Conservation (phyloP, 2,888 invertebrate genomes). For the Catocala nupta region DNA sequence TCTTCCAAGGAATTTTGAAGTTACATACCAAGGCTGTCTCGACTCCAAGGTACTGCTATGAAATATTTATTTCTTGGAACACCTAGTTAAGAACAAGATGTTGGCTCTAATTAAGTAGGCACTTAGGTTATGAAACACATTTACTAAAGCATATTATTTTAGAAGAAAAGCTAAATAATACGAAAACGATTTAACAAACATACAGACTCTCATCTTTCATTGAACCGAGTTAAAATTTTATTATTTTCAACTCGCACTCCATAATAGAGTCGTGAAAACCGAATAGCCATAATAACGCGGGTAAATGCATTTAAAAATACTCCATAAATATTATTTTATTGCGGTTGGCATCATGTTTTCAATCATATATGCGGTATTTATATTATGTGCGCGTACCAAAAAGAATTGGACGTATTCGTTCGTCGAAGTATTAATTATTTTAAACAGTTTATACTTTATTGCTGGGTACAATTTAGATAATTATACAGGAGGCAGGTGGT, state of each 20-base stretch:
- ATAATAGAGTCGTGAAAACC: slow-evolving; percentile 72
- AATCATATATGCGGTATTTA: slow-evolving; percentile 23
- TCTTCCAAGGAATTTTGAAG: too few relatives aligned
- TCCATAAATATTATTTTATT: slow-evolving; percentile 61
- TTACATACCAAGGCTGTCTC: too few relatives aligned
- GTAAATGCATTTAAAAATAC: slow-evolving; percentile 58
- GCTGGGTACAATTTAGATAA: neutral
- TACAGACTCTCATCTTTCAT: slow-evolving; percentile 29
- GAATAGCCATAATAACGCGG: slow-evolving; percentile 54
- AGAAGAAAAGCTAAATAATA: neutral
- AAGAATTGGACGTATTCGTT: neutral
- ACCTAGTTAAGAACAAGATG: too few relatives aligned
- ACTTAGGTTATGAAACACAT: too few relatives aligned
- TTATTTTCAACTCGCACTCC: slow-evolving; percentile 62
- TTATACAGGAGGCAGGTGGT: too few relatives aligned
- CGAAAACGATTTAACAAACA: slow-evolving; percentile 9
- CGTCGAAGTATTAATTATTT: neutral
- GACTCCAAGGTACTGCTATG: too few relatives aligned
- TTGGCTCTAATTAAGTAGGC: too few relatives aligned
- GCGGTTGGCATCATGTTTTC: slow-evolving; percentile 41
- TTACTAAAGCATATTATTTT: neutral
- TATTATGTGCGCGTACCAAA: neutral
- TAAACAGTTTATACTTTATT: neutral
- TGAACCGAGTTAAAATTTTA: slow-evolving; percentile 61
- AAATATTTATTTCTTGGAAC: too few relatives aligned